Base-by-base conservation (phyloP, 1,140 invertebrate genomes). In the Samia ricini region DNA sequence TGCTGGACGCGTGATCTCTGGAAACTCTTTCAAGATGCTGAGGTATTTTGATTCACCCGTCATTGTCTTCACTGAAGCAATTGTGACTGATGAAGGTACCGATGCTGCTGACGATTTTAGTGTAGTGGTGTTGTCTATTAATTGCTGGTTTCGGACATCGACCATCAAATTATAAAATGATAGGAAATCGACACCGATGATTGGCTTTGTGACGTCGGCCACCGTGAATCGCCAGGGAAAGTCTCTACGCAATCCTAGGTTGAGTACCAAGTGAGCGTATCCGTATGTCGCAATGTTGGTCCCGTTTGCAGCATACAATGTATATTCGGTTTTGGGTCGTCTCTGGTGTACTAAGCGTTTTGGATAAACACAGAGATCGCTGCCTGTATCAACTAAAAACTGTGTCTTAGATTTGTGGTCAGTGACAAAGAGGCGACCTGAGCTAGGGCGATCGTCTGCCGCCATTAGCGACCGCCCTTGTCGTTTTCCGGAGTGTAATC, bases 221-320 rank as follows among this genome's bases (percentile, higher is more conserved):
- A 56, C 24, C 18, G 20, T 29, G n/a, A 63, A 56, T 0, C 54
- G 20, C 54, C 55, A 63, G 0, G n/a, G 0, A 10, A 24, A 62
- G 0, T 23, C 2, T 2, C 60, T 29, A 0, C 52, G 26, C 2
- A 63, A n/a, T 4, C 61, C 42, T 12, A 65, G 22, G 19, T 65
- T 21, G n/a, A n/a, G 12, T 12, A 10, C n/a, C 2, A 61, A 21
- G 4, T 56, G 7, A 15, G 54, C 10, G 20, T 60, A 51, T 0
- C 66, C 66, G 22, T 68, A 67, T 4, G 60, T 67, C 19, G 19
- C 8, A 33, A 63, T 68, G 8, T 5, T 55, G 2, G 36, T 52
- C 0, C 61, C 61, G 36, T 68, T 68, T 12, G 66, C 66, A 6
- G 61, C 61, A 52, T 56, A 57, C 21, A 63, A 48, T 7, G 56